Base-by-base conservation (phyloP, 53 echinoderm and acorn worm genomes). In the Henricia sp. region DNA sequence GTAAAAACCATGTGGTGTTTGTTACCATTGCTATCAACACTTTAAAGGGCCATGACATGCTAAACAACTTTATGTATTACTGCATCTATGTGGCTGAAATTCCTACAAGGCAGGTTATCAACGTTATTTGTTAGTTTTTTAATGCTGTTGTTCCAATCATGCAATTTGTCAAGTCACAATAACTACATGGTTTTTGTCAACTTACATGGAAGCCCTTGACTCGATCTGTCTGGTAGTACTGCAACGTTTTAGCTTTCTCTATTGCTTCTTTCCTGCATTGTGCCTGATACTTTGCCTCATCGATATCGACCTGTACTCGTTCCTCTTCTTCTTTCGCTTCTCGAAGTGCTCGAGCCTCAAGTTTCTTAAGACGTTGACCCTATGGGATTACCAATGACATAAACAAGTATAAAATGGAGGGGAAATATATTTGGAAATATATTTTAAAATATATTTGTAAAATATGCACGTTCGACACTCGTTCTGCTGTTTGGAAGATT, bases 131-230 rank as follows among this genome's bases (percentile, higher is more conserved):
- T n/a, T n/a, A n/a, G n/a, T n/a, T n/a, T n/a, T n/a, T n/a, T n/a
- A n/a, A n/a, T n/a, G n/a, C n/a, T n/a, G n/a, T n/a, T n/a, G n/a
- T n/a, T n/a, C n/a, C n/a, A n/a, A n/a, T n/a, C n/a, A n/a, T n/a
- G n/a, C n/a, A n/a, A n/a, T n/a, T n/a, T n/a, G n/a, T n/a, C n/a
- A n/a, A n/a, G n/a, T n/a, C n/a, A n/a, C n/a, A n/a, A n/a, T n/a
- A n/a, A n/a, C n/a, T n/a, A n/a, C n/a, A n/a, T n/a, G n/a, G n/a
- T 60, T 14, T 9, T 16, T 27, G 29, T 6, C 10, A 6, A 93
- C 96, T 96, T 55, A 96, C 96, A 89, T 96, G 96, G 68, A 96
- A 96, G 41, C 96, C 96, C 77, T 96, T 96, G 48, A 96, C 96
- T 58, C 97, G 85, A 62, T 97, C 97, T 28, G 97, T 97, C 72